Base-by-base conservation (phyloP, 2,888 invertebrate species). In the Cheilosia soror region DNA sequence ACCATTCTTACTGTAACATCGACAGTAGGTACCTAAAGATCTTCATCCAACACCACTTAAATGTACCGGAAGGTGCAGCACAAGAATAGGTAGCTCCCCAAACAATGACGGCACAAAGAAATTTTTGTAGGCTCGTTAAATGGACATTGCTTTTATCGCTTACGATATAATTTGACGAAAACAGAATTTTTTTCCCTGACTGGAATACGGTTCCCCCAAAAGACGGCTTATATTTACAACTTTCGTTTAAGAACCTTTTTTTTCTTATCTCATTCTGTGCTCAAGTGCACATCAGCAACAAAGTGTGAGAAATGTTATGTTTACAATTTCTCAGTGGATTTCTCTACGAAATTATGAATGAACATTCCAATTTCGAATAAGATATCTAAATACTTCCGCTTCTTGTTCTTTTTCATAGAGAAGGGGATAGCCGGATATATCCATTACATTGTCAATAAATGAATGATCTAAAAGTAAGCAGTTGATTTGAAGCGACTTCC, bases 361-460 rank as follows among this genome's bases (percentile, higher is more conserved):
- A 55, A 29, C 29, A 49, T 31, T 53, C 29, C 7, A 53, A 27
- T 13, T 4, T 7, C 25, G 4, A 51, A 51, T 11, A 5, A 47
- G 7, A 20, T 42, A 62, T 44, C 9, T 55, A 42, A 68, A 40
- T 71, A 49, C 71, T 60, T 71, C 60, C 71, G 71, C 13, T 71
- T 51, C 29, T 68, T 29, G 42, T 2, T 4, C 9, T 53, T 44
- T 29, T 7, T 42, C 49, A 60, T 62, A 44, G 51, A 29, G 15
- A 20, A 9, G 2, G 15, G 53, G 27, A 15, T 37, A 60, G 15
- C 62, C 40, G 72, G 72, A 72, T 15, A 13, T 57, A 57, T 37
- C 37, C n/a, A 13, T 69, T 33, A 25, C 29, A 53, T 9, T 71
- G 58, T 71, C 72, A 62, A 51, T 60, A 72, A 60, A 49, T 40